These are phyloP conservation scores for Stegana nigrithorax DNA, from an alignment of 2,888 invertebrate genomes.

Conservation along the genomic window DNA sequence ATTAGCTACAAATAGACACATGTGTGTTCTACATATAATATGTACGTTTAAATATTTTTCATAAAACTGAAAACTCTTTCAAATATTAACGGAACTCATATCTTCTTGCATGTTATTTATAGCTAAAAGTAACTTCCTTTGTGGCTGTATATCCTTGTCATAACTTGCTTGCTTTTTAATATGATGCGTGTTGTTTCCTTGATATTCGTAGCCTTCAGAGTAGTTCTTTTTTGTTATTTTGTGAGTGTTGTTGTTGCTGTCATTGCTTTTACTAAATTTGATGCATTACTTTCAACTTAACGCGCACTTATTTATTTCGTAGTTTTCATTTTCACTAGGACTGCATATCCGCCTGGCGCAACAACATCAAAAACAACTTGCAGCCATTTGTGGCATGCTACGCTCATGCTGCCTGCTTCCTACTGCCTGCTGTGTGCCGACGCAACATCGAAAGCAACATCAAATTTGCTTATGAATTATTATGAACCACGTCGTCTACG, in stretches of 20 bases:
- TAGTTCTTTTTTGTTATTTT: slow-evolving; percentile 17
- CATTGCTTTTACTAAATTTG: slow-evolving; percentile 31
- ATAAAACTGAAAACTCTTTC: too few relatives aligned
- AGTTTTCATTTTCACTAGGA: background rate
- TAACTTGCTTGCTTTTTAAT: slow-evolving; percentile 19
- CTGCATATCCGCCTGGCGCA: background rate
- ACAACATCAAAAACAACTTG: background rate
- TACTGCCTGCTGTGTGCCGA: too few relatives aligned
- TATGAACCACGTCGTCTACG: slow-evolving; percentile 55
- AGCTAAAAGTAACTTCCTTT: slow-evolving; percentile 29
- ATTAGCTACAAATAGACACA: too few relatives aligned
- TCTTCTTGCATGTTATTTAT: slow-evolving; percentile 12
- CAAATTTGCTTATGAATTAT: slow-evolving; percentile 59
- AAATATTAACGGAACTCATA: background rate
- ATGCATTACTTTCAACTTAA: slow-evolving; percentile 60
- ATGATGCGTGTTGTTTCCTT: background rate
- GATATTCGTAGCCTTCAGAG: too few relatives aligned
- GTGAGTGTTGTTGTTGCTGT: slow-evolving; percentile 8
- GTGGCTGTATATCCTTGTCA: slow-evolving; percentile 27
- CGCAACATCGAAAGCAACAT: slow-evolving; percentile 18
- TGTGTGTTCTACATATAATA: too few relatives aligned
- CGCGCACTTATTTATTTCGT: slow-evolving; percentile 49
- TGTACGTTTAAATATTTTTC: too few relatives aligned
- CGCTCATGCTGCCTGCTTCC: background rate
- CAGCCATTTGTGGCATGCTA: background rate